Evolutionary conservation across 2,888 invertebrate genomes (phyloP).

Genomic region (Netelia melanura): DNA sequence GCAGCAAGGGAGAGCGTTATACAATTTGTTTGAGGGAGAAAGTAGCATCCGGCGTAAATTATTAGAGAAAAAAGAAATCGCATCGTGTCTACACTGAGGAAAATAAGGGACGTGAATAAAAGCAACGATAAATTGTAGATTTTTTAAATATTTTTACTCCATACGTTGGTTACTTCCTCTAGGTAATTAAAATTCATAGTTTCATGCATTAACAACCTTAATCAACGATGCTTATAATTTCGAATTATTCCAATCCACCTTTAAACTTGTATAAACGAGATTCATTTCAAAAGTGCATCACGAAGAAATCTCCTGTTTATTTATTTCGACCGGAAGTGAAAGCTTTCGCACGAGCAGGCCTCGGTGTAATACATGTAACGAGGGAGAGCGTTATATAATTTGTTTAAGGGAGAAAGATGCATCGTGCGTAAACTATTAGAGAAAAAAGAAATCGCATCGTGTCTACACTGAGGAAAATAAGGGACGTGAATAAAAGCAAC

Average conservation of each 20-base stretch:
- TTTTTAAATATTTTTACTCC: not conserved
- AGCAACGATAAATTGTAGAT: not conserved
- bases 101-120: not conserved
- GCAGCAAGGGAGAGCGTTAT: not conserved
- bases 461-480: not conserved
- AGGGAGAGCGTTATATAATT: not conserved
- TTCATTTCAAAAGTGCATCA: not conserved
- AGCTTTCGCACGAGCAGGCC: constrained; percentile 44
- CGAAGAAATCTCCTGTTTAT: constrained; percentile 1
- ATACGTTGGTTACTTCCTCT: not conserved
- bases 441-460: constrained; percentile 3
- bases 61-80: constrained; percentile 1
- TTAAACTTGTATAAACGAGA: not conserved
- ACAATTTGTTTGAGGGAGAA: not conserved
- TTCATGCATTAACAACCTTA: no score
- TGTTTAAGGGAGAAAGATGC: not conserved
- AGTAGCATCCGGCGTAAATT: constrained; percentile 2
- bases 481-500: not conserved
- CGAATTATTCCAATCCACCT: not conserved
- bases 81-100: not conserved
- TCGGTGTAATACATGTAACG: constrained; percentile 10
- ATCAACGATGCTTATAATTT: not conserved
- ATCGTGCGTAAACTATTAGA: not conserved
- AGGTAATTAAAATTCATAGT: no score
- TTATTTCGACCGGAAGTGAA: constrained; percentile 11